phyloP scores from a whole-genome alignment of 2,797 vertebrate genomes.

The Columba guinea region DNA sequence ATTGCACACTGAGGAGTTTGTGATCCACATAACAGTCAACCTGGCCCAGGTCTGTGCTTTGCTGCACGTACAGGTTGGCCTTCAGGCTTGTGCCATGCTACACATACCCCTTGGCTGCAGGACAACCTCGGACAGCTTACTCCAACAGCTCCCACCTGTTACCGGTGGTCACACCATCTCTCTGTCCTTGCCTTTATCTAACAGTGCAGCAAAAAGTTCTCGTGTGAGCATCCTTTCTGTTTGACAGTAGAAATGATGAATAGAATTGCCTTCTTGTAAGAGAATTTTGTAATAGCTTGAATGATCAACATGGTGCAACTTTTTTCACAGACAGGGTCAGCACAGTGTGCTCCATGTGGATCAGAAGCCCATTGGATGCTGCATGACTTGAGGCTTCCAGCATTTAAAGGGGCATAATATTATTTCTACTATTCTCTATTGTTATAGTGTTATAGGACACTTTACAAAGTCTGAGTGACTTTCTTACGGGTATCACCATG shows the following conservation, averaged over 20 bases:
- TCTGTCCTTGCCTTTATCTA: background rate
- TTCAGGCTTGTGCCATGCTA: background rate
- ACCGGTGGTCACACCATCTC: rapidly evolving
- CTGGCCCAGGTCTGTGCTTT: background rate
- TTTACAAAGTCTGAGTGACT: background rate
- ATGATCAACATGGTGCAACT: background rate
- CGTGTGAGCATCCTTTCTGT: background rate
- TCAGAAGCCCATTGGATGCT: background rate
- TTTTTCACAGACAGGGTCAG: background rate
- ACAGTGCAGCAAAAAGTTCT: background rate
- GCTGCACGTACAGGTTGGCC: background rate
- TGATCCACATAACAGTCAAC: background rate
- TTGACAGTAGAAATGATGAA: background rate
- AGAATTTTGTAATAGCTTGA: background rate
- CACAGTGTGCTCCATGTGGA: background rate
- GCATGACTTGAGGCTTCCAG: background rate
- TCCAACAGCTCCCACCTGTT: background rate
- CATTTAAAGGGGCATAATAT: background rate
- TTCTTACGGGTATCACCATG: background rate
- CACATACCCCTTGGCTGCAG: background rate
- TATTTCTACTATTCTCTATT: background rate
- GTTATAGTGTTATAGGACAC: background rate
- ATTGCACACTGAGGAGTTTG: background rate
- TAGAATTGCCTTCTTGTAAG: background rate
- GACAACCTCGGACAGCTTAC: background rate